A percentile compares a stretch with the other conserved stretches of the same genome.
Evolutionary conservation across 2,888 invertebrate genomes (phyloP).

Genomic region (Netelia virgata): DNA sequence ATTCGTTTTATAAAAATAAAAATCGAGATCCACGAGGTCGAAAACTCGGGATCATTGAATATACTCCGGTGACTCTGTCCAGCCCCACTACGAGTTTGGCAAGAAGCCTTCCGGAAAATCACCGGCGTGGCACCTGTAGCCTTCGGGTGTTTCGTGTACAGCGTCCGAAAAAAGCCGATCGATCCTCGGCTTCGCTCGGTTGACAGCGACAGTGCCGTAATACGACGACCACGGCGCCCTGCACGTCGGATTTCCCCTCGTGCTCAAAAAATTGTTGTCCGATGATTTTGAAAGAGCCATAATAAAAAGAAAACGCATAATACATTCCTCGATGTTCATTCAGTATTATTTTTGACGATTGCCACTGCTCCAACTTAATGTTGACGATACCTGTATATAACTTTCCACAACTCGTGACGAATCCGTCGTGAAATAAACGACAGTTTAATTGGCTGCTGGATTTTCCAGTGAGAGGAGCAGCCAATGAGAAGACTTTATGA

Average conservation of each 20-base stretch:
- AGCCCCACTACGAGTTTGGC: neutral
- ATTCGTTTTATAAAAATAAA: conserved; percentile 3
- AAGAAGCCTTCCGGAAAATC: conserved; percentile 67
- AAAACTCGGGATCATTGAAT: neutral
- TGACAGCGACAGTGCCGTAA: conserved; percentile 55
- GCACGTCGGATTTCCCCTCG: neutral
- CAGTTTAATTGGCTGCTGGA: neutral
- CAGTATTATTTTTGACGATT: too few relatives aligned
- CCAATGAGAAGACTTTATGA: neutral
- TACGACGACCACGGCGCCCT: neutral
- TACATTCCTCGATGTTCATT: too few relatives aligned
- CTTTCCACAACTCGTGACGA: neutral
- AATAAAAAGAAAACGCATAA: too few relatives aligned
- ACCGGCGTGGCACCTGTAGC: conserved; percentile 74
- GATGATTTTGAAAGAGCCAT: too few relatives aligned
- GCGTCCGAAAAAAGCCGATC: conserved; percentile 76
- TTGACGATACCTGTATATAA: neutral
- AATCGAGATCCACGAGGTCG: conserved; percentile 5
- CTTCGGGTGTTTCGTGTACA: conserved; percentile 63
- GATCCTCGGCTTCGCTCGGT: conserved; percentile 79
- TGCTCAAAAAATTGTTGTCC: neutral
- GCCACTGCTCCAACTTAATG: too few relatives aligned
- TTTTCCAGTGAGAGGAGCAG: neutral
- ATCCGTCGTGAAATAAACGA: neutral
- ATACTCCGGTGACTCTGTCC: neutral